phyloP scores from a whole-genome alignment of 2,888 invertebrate species.

The Hydrotaea diabolus region DNA sequence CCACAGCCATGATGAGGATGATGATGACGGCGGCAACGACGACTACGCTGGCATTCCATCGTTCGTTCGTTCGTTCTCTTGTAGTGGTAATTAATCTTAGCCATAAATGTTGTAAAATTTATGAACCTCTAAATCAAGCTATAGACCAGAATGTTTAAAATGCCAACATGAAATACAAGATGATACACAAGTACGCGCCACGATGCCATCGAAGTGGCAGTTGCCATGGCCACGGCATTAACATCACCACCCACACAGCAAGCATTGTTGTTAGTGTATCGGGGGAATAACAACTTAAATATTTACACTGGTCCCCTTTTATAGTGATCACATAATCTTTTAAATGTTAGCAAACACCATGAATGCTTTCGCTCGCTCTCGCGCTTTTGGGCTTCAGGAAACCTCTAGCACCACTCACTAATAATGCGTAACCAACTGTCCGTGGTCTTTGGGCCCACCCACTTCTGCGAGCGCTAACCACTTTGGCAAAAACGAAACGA shows the following conservation, averaged over 20 bases:
- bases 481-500: too few relatives aligned
- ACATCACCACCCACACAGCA: too few relatives aligned
- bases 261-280: not conserved
- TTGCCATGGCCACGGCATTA: too few relatives aligned
- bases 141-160: slow-evolving; percentile 61
- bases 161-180: slow-evolving; percentile 24
- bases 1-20: too few relatives aligned
- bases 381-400: not conserved
- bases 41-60: not conserved
- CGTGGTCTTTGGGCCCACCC: not conserved
- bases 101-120: slow-evolving; percentile 76
- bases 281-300: slow-evolving; percentile 24
- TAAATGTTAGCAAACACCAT: slow-evolving; percentile 26
- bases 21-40: not conserved
- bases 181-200: not conserved
- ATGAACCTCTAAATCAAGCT: slow-evolving; percentile 70
- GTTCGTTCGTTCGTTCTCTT: too few relatives aligned
- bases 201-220: not conserved
- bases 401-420: slow-evolving; percentile 44
- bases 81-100: slow-evolving; percentile 76
- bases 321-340: slow-evolving; percentile 49
- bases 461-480: not conserved
- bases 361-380: not conserved
- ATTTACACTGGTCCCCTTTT: slow-evolving; percentile 24
- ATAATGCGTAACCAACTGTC: slow-evolving; percentile 48